phyloP scores from a whole-genome alignment of 2,113 vertebrate species.

The Phyllopteryx taeniolatus region DNA sequence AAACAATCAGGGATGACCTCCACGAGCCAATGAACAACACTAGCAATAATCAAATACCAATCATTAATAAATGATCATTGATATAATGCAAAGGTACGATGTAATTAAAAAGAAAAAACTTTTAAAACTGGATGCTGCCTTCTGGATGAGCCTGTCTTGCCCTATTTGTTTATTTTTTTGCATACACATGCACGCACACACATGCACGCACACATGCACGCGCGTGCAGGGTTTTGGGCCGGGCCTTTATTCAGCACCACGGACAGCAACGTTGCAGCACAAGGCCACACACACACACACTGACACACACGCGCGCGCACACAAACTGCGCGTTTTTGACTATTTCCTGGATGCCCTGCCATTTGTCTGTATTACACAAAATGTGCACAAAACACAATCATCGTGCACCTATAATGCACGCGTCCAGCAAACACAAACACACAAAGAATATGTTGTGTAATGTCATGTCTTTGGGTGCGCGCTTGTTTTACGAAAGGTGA shows the following conservation, averaged over 20 bases:
- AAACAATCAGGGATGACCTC: background rate
- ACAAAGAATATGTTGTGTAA: constrained; percentile 40
- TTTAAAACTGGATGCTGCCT: constrained; percentile 10
- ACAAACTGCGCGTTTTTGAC: background rate
- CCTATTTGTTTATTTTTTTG: constrained; percentile 13
- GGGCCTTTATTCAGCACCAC: constrained; percentile 64
- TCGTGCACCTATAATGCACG: constrained; percentile 5
- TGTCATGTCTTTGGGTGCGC: constrained; percentile 21
- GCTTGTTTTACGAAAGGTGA: constrained; percentile 43
- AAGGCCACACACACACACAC: constrained; percentile 35
- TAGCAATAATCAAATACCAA: background rate
- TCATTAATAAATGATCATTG: background rate
- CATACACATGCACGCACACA: background rate
- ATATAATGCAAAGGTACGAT: background rate
- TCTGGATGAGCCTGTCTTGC: constrained; percentile 33
- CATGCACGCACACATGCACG: background rate
- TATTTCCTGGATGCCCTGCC: constrained; percentile 19
- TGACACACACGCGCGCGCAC: constrained; percentile 6
- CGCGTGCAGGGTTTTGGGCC: constrained; percentile 2
- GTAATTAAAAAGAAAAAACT: background rate
- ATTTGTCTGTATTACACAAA: constrained; percentile 43
- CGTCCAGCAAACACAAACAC: constrained; percentile 13
- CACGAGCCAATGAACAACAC: background rate
- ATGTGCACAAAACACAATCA: constrained; percentile 14
- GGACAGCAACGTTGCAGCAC: constrained; percentile 66